These are phyloP conservation scores for Leptopilina myrica DNA, from an alignment of 2,888 invertebrate genomes.

Conservation along the genomic window DNA sequence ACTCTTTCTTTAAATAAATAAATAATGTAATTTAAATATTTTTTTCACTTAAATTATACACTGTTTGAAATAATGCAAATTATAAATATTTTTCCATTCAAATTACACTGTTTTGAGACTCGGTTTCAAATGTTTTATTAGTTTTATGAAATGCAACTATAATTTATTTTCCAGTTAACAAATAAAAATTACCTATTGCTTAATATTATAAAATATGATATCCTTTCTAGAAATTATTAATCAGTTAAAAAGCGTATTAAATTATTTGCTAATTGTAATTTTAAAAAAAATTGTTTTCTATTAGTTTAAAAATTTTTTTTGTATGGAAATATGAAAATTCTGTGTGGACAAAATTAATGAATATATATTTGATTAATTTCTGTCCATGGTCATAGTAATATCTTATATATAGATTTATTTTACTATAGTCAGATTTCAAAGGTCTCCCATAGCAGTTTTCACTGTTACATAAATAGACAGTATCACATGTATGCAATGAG, in stretches of 20 bases:
- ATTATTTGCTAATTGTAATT: too few species aligned
- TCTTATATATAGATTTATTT: background rate
- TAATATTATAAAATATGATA: too few species aligned
- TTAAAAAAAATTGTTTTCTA: too few species aligned
- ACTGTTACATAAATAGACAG: conserved; percentile 23
- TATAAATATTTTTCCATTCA: background rate
- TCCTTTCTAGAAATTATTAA: too few species aligned
- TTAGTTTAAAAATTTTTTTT: too few species aligned
- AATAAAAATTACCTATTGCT: too few species aligned
- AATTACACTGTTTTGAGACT: background rate
- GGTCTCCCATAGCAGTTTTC: conserved; percentile 16
- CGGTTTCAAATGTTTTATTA: background rate
- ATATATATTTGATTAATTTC: background rate
- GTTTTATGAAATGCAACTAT: background rate
- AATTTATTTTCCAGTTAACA: background rate
- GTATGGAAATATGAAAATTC: too few species aligned
- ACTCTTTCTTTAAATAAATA: background rate
- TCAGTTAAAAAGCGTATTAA: too few species aligned
- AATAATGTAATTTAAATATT: background rate
- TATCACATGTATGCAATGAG: conserved; percentile 6
- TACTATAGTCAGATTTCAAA: conserved; percentile 9
- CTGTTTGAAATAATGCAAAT: background rate
- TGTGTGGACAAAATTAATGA: too few species aligned
- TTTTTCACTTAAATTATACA: background rate
- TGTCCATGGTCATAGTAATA: background rate